Evolutionary conservation across 1,140 invertebrate species (phyloP).

Genomic region (Rhagoletis pomonella): DNA sequence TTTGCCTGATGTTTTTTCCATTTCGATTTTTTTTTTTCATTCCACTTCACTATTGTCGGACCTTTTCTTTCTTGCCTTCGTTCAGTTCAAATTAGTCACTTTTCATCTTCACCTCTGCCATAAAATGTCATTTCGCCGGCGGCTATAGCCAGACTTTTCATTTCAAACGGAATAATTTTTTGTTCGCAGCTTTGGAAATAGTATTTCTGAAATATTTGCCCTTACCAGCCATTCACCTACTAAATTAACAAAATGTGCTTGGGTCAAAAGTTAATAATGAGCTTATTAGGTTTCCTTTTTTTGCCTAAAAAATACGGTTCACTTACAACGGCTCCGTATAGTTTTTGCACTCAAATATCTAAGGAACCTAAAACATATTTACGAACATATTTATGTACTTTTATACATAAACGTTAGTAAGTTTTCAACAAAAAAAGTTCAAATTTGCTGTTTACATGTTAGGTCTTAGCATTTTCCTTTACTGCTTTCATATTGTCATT

Average conservation of each 20-base stretch:
- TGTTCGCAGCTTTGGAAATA: not conserved
- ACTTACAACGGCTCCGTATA: not conserved
- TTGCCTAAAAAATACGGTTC: slow-evolving; percentile 18
- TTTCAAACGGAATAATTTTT: no score
- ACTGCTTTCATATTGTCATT: not conserved
- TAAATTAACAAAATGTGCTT: slow-evolving; percentile 35
- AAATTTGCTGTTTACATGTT: not conserved
- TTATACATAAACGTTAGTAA: no score
- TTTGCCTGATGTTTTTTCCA: no score
- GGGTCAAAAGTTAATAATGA: slow-evolving; percentile 55
- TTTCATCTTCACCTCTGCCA: slow-evolving; percentile 24
- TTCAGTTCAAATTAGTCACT: not conserved
- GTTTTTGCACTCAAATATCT: not conserved
- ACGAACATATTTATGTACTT: no score
- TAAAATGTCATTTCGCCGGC: not conserved
- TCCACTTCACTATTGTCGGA: no score
- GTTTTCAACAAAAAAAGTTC: no score
- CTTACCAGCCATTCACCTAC: not conserved
- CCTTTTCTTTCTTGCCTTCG: not conserved
- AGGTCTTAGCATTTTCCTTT: no score
- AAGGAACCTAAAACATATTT: no score
- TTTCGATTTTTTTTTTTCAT: not conserved
- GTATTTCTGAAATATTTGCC: not conserved
- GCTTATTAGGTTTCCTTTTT: slow-evolving; percentile 45
- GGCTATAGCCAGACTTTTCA: not conserved